Evolutionary conservation across 2,888 invertebrate species (phyloP), one percentile per base, ranked within the genome.

Genomic region (Drepanosiphum platanoidis): DNA sequence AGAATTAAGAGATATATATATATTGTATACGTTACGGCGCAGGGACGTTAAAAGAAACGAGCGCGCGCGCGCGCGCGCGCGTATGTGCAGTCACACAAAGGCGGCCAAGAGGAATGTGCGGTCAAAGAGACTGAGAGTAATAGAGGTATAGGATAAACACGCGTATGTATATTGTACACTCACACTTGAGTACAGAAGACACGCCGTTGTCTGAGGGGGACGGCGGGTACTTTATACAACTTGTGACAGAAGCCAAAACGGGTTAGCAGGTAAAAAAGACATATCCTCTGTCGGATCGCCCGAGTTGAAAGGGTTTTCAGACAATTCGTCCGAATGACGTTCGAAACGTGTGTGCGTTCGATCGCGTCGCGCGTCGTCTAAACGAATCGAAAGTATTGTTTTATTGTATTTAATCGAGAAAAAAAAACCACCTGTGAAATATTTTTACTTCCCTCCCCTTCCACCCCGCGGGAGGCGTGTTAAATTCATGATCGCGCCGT

Each of bases 71-170:
- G 42, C 42, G 11, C n/a, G n/a, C n/a, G n/a, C 22, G 52, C 52
- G 18, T 22, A n/a, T 22, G 9, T 27, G 42, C n/a, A 32, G 64
- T 66, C n/a, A n/a, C 32, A 79, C 32, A 79, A 79, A 66, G 66
- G 78, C 61, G 32, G 8, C 32, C 22, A 32, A 32, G n/a, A 46
- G 46, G 42, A 66, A 79, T 79, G 42, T 66, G 78, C 46, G 78
- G 78, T 79, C 42, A 79, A 79, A 66, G 78, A 32, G 66, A 32
- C 11, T n/a, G 30, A 39, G 42, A n/a, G 32, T 7, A 42, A 5
- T 5, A 22, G 22, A 7, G 22, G 36, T 11, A 15, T 0, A 30
- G 30, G 30, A 30, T 27, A 30, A n/a, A 64, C 30, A 64, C 8
- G 13, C 8, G 9, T 52, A 3, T 39, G 39, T 39, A 42, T 52